Percentiles rank a stretch among this genome's conserved stretches.
Conservation (phyloP, 2,888 invertebrate species). For the Helicoverpa assulta region DNA sequence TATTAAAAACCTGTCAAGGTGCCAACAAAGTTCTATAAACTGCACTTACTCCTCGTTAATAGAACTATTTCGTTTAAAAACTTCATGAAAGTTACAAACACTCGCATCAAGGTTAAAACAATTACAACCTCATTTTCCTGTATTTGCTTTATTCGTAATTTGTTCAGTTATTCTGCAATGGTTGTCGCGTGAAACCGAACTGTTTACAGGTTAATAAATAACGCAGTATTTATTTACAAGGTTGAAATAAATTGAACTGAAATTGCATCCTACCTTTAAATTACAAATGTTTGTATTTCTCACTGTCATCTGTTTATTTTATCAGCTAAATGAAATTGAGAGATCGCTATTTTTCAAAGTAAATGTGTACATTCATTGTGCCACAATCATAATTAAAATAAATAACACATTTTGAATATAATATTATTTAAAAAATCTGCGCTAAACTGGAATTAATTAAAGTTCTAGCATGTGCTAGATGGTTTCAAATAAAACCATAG, state of each 20-base stretch:
- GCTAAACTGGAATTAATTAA: not conserved
- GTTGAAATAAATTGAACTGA: constrained; percentile 12
- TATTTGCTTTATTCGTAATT: constrained; percentile 13
- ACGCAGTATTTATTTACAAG: constrained; percentile 23
- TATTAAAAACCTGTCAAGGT: not conserved
- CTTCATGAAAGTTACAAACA: not conserved
- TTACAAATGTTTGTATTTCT: not conserved
- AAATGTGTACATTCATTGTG: not conserved
- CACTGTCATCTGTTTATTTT: not conserved
- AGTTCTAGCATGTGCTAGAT: not conserved
- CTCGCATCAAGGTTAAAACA: constrained; percentile 20
- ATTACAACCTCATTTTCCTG: constrained; percentile 27
- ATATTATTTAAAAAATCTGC: not conserved
- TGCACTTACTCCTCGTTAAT: not conserved
- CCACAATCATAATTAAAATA: not conserved
- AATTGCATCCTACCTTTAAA: constrained; percentile 2
- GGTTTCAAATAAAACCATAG: not conserved
- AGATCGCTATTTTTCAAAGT: not conserved
- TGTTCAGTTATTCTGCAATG: not conserved
- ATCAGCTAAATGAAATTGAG: not conserved
- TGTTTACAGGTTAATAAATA: constrained; percentile 19
- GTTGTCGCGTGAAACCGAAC: constrained; percentile 8
- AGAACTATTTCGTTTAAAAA: constrained; percentile 3
- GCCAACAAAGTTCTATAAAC: not conserved
- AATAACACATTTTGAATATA: not conserved